Conservation (phyloP, 1,140 invertebrate species). For the Pectinophora gossypiella region DNA sequence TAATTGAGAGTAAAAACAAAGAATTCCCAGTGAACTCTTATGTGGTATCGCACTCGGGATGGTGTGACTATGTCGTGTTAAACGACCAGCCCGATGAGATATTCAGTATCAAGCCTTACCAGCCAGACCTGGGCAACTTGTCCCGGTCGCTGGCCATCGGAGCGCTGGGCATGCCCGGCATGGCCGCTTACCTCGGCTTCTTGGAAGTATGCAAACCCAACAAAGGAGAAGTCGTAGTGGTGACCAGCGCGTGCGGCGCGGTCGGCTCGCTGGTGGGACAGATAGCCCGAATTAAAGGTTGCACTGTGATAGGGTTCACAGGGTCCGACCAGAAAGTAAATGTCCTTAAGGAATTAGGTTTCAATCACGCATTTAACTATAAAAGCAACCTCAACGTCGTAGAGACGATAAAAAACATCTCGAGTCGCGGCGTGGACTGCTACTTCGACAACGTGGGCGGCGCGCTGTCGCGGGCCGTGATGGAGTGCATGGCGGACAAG, state of each 20-base stretch:
- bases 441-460: slow-evolving; percentile 78
- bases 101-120: slow-evolving; percentile 22
- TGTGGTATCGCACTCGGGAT: slow-evolving; percentile 76
- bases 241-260: slow-evolving; percentile 78
- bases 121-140: slow-evolving; percentile 23
- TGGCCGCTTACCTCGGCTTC: slow-evolving; percentile 83
- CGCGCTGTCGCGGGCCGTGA: slow-evolving; percentile 68
- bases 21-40: slow-evolving; percentile 73
- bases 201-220: slow-evolving; percentile 80
- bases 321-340: slow-evolving; percentile 80
- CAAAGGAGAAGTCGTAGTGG: slow-evolving; percentile 78
- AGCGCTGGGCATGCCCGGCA: slow-evolving; percentile 39
- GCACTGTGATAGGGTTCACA: slow-evolving; percentile 81
- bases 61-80: slow-evolving; percentile 68
- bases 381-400: slow-evolving; percentile 76
- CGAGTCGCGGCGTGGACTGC: slow-evolving; percentile 78
- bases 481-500: slow-evolving; percentile 75
- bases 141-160: slow-evolving; percentile 2
- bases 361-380: slow-evolving; percentile 83
- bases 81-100: slow-evolving; percentile 20
- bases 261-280: slow-evolving; percentile 82
- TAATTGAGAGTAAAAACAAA: slow-evolving; percentile 24
- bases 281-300: slow-evolving; percentile 80
- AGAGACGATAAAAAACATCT: slow-evolving; percentile 67
- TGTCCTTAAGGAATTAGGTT: slow-evolving; percentile 79